Conservation (phyloP, 35 echinoderm and acorn worm genomes). For the Heliocidaris erythrogramma region DNA sequence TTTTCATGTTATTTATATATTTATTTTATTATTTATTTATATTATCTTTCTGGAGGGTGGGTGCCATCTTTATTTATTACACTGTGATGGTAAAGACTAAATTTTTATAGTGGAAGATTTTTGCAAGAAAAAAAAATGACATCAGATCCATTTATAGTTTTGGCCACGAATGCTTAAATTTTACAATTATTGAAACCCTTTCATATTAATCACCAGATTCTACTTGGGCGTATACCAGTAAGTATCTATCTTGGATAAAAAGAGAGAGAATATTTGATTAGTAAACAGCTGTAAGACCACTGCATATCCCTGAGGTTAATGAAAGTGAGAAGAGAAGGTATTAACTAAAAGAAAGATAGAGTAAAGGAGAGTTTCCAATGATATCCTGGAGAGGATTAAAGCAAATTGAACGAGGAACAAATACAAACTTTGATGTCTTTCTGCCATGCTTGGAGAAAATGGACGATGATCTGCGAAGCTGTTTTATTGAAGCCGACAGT, state of each 20-base stretch:
- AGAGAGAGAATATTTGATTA: not conserved
- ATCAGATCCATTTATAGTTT: too few species aligned
- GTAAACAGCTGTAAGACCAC: not conserved
- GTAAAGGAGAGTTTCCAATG: not conserved
- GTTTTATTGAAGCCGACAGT: not conserved
- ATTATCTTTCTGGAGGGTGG: too few species aligned
- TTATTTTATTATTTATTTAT: too few species aligned
- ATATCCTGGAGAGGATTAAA: not conserved
- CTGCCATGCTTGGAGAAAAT: not conserved
- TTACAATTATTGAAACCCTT: too few species aligned
- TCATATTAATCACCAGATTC: too few species aligned
- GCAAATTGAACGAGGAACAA: not conserved
- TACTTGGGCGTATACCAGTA: too few species aligned
- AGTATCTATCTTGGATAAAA: not conserved
- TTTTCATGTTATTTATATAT: too few species aligned
- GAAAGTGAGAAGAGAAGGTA: not conserved
- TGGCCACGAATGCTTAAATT: too few species aligned
- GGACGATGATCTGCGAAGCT: not conserved
- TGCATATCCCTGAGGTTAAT: not conserved
- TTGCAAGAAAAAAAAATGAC: too few species aligned
- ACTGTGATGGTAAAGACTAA: too few species aligned
- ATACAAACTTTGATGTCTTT: conserved; percentile 31
- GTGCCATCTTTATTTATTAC: too few species aligned
- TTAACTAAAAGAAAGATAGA: not conserved
- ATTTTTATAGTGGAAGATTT: too few species aligned